Evolutionary conservation across 2,888 invertebrate genomes (phyloP).

Genomic region (Tipula confusa): DNA sequence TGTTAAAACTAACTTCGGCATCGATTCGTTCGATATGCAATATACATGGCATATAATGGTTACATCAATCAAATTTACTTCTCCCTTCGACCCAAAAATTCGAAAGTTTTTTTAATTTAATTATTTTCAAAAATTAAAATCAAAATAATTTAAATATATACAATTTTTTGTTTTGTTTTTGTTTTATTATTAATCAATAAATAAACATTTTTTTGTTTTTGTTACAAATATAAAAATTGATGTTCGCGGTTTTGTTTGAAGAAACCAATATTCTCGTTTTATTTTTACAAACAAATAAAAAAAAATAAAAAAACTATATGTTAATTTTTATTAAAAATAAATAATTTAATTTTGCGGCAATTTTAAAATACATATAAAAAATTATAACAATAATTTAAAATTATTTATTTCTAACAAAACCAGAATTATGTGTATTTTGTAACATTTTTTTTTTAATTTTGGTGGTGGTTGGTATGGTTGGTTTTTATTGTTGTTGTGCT

Average conservation of each 20-base stretch:
- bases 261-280: slow-evolving; percentile 28
- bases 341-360: slow-evolving; percentile 14
- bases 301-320: slow-evolving; percentile 20
- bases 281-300: slow-evolving; percentile 13
- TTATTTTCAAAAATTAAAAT: slow-evolving; percentile 20
- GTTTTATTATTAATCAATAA: slow-evolving; percentile 28
- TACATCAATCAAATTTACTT: neutral
- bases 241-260: slow-evolving; percentile 30
- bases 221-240: slow-evolving; percentile 21
- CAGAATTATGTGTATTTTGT: slow-evolving; percentile 26
- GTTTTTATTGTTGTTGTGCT: neutral
- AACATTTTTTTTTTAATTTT: neutral
- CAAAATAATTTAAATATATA: neutral
- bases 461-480: neutral
- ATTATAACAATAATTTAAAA: slow-evolving; percentile 4
- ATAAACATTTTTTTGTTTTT: neutral
- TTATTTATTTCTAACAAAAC: slow-evolving; percentile 26
- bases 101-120: neutral
- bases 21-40: neutral
- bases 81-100: neutral
- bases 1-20: neutral
- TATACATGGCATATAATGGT: neutral
- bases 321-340: slow-evolving; percentile 26
- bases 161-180: slow-evolving; percentile 1
- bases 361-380: neutral